Percentiles rank a stretch among this genome's conserved stretches.
phyloP scores from a whole-genome alignment of 2,888 invertebrate genomes.

The Eupithecia subfuscata region DNA sequence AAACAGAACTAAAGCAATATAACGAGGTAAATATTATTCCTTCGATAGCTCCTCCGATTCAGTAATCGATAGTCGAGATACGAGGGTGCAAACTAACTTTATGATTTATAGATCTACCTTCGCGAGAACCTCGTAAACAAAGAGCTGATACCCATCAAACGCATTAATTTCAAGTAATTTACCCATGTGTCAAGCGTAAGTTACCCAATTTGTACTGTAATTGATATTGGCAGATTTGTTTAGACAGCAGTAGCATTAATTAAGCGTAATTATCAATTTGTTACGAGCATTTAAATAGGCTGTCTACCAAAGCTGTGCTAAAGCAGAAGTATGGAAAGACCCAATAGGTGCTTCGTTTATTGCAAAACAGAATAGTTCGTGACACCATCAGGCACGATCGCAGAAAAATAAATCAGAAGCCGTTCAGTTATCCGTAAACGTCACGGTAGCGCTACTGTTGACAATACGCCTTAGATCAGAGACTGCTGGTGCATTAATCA shows the following conservation, averaged over 20 bases:
- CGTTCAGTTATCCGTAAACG: slow-evolving; percentile 1
- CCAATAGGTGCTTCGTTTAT: not conserved
- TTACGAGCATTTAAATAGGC: slow-evolving; percentile 10
- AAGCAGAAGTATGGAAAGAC: not conserved
- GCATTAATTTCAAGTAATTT: slow-evolving; percentile 41
- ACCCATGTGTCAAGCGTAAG: slow-evolving; percentile 30
- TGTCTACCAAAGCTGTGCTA: not conserved
- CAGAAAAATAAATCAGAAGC: slow-evolving; percentile 5
- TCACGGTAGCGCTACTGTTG: not conserved
- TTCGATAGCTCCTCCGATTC: slow-evolving; percentile 42
- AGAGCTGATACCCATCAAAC: slow-evolving; percentile 47
- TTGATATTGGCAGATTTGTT: slow-evolving; percentile 36
- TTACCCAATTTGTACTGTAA: slow-evolving; percentile 32
- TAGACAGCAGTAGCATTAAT: slow-evolving; percentile 30
- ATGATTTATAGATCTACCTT: slow-evolving; percentile 61
- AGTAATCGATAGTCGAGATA: slow-evolving; percentile 56
- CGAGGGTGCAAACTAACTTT: slow-evolving; percentile 56
- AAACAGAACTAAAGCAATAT: slow-evolving; percentile 7
- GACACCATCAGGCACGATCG: not conserved
- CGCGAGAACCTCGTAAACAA: slow-evolving; percentile 50
- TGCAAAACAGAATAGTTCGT: not conserved
- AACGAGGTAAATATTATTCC: slow-evolving; percentile 22
- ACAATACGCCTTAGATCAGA: slow-evolving; percentile 4
- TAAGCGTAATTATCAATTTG: slow-evolving; percentile 23
- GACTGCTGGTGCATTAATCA: slow-evolving; percentile 33